A percentile compares a stretch with the other conserved stretches of the same genome.
phyloP scores from a whole-genome alignment of 2,797 vertebrate genomes.

The Thripadectes ignobilis region DNA sequence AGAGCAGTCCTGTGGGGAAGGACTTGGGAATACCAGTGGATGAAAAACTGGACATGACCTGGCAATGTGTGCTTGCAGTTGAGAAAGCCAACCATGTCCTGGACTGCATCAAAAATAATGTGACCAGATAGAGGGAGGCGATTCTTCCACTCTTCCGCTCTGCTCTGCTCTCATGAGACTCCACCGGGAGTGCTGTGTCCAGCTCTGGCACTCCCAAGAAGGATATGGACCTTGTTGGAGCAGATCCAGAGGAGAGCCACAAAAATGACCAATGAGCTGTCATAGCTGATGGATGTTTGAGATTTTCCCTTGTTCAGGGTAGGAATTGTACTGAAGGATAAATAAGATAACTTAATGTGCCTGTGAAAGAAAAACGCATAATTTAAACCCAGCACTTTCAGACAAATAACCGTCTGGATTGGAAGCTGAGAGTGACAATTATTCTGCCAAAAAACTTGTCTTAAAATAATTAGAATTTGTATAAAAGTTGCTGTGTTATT shows the following conservation, averaged over 20 bases:
- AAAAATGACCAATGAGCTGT: background rate
- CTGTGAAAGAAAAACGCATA: background rate
- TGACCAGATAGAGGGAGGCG: background rate
- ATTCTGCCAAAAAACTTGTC: background rate
- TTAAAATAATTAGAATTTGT: background rate
- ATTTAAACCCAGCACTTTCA: background rate
- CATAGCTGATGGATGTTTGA: background rate
- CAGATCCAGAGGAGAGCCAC: background rate
- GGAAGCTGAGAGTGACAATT: background rate
- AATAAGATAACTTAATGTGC: background rate
- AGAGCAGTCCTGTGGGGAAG: background rate
- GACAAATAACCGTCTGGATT: background rate
- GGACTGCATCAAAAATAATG: accelerated
- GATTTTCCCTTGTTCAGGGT: background rate
- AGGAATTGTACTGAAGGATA: background rate
- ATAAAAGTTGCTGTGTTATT: background rate
- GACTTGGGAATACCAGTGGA: background rate
- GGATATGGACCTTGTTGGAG: background rate
- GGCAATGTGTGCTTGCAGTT: background rate
- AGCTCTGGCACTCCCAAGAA: background rate
- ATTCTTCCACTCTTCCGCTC: background rate
- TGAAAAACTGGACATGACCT: background rate
- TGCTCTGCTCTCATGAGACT: background rate
- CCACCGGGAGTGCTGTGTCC: background rate
- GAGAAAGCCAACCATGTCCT: background rate